Evolutionary conservation across 1,140 invertebrate genomes (phyloP).

Genomic region (Gonioctena quinquepunctata): DNA sequence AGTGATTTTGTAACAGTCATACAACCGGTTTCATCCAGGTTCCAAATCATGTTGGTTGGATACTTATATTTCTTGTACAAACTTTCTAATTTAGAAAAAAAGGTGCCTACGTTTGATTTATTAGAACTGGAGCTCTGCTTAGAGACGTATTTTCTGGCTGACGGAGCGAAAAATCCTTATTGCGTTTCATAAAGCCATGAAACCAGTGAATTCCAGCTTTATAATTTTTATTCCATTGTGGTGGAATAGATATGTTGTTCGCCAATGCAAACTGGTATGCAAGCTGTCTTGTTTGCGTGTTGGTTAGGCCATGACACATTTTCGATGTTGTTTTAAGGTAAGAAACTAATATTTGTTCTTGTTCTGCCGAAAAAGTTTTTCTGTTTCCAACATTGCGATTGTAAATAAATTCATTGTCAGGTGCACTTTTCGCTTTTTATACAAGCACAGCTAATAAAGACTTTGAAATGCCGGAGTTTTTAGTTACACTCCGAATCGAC

Average conservation of each 20-base stretch:
- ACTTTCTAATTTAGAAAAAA: slow-evolving; percentile 52
- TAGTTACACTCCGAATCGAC: neutral
- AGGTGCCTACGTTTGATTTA: slow-evolving; percentile 49
- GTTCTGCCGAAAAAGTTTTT: neutral
- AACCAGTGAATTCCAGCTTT: slow-evolving; percentile 38
- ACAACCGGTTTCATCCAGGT: slow-evolving; percentile 58
- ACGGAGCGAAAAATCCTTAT: slow-evolving; percentile 7
- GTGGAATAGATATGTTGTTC: slow-evolving; percentile 35
- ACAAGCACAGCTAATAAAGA: neutral
- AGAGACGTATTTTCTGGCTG: slow-evolving; percentile 21
- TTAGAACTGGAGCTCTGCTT: slow-evolving; percentile 41
- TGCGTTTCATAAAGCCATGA: slow-evolving; percentile 4
- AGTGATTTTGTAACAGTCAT: slow-evolving; percentile 54
- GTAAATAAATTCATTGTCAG: neutral
- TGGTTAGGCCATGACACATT: slow-evolving; percentile 43
- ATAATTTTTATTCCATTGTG: slow-evolving; percentile 50
- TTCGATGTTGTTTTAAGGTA: slow-evolving; percentile 26
- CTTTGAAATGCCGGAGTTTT: neutral
- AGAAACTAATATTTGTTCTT: neutral
- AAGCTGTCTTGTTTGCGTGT: slow-evolving; percentile 28
- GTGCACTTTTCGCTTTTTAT: neutral
- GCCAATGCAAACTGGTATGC: slow-evolving; percentile 46
- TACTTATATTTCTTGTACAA: slow-evolving; percentile 47
- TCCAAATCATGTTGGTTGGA: slow-evolving; percentile 44
- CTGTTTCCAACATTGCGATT: neutral